phyloP scores from a whole-genome alignment of 2,888 invertebrate species.

The Hirtodrosophila duncani region DNA sequence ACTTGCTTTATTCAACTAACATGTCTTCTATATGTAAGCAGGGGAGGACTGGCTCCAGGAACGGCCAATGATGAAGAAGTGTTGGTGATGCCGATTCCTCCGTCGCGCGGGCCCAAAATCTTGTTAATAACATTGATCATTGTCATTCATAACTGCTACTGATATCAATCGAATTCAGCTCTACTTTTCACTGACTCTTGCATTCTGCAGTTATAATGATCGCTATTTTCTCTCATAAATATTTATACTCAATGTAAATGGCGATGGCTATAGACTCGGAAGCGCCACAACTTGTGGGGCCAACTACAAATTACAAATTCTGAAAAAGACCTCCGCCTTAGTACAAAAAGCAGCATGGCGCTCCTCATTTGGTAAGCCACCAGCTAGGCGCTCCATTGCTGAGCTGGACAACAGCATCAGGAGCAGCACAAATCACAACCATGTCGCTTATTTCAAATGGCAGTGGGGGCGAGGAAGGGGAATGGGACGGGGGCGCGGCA shows the following conservation, averaged over 20 bases:
- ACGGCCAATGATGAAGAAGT: too few species aligned
- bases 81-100: too few species aligned
- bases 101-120: too few species aligned
- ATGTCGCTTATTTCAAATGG: too few species aligned
- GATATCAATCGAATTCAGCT: background rate
- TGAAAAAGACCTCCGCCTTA: constrained; percentile 21
- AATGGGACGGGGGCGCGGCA: constrained; percentile 29
- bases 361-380: constrained; percentile 74
- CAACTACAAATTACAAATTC: constrained; percentile 57
- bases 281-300: constrained; percentile 69
- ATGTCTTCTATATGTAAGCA: too few species aligned
- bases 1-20: too few species aligned
- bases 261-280: constrained; percentile 25
- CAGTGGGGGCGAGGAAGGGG: background rate
- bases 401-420: constrained; percentile 21
- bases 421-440: constrained; percentile 10
- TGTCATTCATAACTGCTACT: too few species aligned
- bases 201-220: constrained; percentile 44
- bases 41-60: too few species aligned
- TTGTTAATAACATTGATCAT: too few species aligned
- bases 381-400: constrained; percentile 60
- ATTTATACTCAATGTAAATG: constrained; percentile 63
- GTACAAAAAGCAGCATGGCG: constrained; percentile 30
- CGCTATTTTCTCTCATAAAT: constrained; percentile 67
- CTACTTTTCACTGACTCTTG: background rate